A percentile compares a stretch with the other conserved stretches of the same genome.
These are phyloP conservation scores for Macropus fuliginosus DNA, from an alignment of 2,797 vertebrate species.

Conservation along the genomic window DNA sequence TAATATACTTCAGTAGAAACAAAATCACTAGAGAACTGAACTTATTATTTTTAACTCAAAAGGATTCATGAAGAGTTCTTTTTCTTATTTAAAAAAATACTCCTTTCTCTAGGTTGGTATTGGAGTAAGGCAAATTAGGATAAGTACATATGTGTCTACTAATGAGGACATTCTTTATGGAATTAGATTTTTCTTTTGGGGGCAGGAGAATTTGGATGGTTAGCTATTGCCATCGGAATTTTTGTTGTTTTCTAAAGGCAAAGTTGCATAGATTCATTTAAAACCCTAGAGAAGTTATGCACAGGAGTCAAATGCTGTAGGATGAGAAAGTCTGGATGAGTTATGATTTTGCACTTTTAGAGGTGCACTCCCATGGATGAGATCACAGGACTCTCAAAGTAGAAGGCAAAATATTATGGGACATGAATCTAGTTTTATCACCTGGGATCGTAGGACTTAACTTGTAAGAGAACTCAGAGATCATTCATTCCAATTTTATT, in stretches of 20 bases:
- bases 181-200: neutral
- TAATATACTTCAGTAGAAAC: neutral
- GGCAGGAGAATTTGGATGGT: neutral
- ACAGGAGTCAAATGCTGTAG: neutral
- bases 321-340: neutral
- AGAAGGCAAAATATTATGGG: neutral
- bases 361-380: neutral
- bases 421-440: neutral
- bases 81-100: neutral
- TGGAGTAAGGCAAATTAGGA: neutral
- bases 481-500: neutral
- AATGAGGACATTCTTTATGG: neutral
- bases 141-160: neutral
- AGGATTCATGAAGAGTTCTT: neutral
- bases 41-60: neutral
- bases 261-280: neutral
- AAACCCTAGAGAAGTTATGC: neutral
- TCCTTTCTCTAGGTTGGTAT: neutral
- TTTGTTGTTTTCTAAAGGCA: neutral
- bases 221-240: neutral
- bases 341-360: neutral
- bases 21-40: neutral
- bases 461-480: too few relatives aligned
- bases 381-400: neutral
- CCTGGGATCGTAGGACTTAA: neutral